Evolutionary conservation across 2,797 vertebrate genomes (phyloP).

Genomic region (Sylvia borin): DNA sequence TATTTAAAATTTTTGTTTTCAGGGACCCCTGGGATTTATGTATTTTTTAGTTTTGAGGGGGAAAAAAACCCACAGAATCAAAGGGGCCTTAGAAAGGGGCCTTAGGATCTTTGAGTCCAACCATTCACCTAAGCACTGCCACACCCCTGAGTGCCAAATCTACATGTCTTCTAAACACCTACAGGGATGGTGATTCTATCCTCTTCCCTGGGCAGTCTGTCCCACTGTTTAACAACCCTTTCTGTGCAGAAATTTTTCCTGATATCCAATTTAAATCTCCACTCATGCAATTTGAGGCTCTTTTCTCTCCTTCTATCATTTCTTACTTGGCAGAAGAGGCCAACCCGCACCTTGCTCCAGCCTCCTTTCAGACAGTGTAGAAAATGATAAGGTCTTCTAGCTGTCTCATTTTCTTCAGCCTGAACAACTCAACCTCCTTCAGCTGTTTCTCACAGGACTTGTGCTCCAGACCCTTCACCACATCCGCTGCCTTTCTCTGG

Average conservation of each 20-base stretch:
- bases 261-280: not conserved
- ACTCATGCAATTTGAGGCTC: not conserved
- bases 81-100: not conserved
- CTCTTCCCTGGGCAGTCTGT: not conserved
- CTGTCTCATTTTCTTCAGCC: not conserved
- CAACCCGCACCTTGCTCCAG: not conserved
- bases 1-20: not conserved
- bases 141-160: no score
- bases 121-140: not conserved
- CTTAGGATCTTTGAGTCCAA: not conserved
- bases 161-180: not conserved
- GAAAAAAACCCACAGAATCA: not conserved
- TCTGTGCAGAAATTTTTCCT: not conserved
- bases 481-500: not conserved
- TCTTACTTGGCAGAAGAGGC: not conserved
- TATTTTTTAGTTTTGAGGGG: not conserved
- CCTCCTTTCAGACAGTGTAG: not conserved
- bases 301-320: not conserved
- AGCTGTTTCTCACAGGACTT: not conserved
- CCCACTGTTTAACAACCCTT: not conserved
- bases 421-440: not conserved
- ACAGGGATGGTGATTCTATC: not conserved
- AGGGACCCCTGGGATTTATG: not conserved
- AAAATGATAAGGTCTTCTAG: not conserved
- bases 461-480: not conserved